Conservation (phyloP, 2,113 vertebrate species). For the Mormyrus iriodes region DNA sequence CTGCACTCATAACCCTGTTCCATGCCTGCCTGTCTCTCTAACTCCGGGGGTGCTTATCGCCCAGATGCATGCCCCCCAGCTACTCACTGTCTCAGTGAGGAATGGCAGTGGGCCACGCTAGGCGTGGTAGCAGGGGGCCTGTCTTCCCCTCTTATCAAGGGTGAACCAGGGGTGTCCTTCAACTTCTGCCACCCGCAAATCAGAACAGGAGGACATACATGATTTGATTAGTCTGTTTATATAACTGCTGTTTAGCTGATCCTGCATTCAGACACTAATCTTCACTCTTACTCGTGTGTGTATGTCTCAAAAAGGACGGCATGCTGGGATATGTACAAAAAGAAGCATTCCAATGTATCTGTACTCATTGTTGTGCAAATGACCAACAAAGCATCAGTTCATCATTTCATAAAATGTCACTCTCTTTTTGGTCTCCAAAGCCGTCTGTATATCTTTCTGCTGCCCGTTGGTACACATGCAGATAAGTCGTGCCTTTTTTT, state of each 20-base stretch:
- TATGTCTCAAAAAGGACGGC: background rate
- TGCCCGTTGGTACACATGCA: background rate
- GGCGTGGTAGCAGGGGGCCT: slow-evolving; percentile 56
- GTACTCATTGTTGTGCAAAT: background rate
- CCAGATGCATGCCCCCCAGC: slow-evolving; percentile 42
- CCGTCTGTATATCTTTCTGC: background rate
- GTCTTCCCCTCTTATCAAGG: slow-evolving; percentile 57
- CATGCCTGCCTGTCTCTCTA: background rate
- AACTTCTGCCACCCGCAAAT: slow-evolving; percentile 41
- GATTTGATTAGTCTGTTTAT: background rate
- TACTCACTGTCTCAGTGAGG: slow-evolving; percentile 32
- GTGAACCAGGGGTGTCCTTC: slow-evolving; percentile 48
- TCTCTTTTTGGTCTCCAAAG: background rate
- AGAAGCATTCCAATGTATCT: background rate
- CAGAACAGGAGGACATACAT: slow-evolving; percentile 24
- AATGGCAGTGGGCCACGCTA: slow-evolving; percentile 46
- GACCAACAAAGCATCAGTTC: background rate
- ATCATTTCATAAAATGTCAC: background rate
- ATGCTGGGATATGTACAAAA: background rate
- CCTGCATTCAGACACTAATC: background rate
- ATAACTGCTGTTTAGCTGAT: background rate
- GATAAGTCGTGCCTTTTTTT: background rate
- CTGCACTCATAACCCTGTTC: background rate
- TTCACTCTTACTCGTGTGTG: background rate
- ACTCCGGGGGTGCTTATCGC: slow-evolving; percentile 38